phyloP scores from a whole-genome alignment of 2,113 vertebrate species.

The Phaethon lepturus region DNA sequence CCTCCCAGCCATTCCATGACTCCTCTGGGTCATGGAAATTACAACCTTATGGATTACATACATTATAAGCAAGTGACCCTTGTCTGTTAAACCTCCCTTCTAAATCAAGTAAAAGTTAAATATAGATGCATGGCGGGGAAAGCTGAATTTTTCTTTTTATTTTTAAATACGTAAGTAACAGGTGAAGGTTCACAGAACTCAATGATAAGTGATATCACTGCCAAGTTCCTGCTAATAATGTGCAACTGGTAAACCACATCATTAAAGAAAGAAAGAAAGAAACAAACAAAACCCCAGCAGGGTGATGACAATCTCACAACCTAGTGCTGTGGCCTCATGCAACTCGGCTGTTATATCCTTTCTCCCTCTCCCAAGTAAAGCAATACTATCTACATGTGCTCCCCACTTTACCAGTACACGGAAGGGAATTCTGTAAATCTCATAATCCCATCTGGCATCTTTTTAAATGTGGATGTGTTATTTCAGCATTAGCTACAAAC shows the following conservation, averaged over 20 bases:
- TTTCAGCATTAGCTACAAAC: background rate
- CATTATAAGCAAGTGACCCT: constrained; percentile 45
- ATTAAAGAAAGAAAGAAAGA: background rate
- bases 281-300: background rate
- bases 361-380: background rate
- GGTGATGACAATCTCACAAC: background rate
- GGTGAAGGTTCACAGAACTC: background rate
- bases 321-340: background rate
- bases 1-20: background rate
- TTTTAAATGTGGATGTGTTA: background rate
- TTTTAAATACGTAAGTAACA: background rate
- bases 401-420: background rate
- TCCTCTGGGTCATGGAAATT: background rate
- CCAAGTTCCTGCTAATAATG: background rate
- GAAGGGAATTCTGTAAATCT: background rate
- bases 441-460: background rate
- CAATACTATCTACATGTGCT: background rate
- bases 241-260: background rate
- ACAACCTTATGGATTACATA: constrained; percentile 26
- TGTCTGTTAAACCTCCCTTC: constrained; percentile 38
- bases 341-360: background rate
- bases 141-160: background rate
- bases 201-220: background rate
- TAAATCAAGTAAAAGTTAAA: constrained; percentile 65
- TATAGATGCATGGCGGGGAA: background rate